Percentiles rank a stretch among this genome's conserved stretches.
phyloP scores from a whole-genome alignment of 2,888 invertebrate species.

The Globia sparganii region DNA sequence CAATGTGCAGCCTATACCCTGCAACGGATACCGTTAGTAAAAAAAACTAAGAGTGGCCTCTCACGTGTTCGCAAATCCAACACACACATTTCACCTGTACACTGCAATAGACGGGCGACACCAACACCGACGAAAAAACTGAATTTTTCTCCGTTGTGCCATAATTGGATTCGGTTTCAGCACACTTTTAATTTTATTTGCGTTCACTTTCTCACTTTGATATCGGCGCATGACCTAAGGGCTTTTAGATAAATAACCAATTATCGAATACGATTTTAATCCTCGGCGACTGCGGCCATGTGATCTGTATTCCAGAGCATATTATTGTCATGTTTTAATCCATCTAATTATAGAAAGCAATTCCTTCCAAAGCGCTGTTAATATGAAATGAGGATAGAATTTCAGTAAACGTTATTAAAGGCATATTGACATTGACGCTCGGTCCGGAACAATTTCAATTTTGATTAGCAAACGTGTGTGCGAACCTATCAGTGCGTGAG shows the following conservation, averaged over 20 bases:
- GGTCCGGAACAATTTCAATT: slow-evolving; percentile 71
- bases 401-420: slow-evolving; percentile 40
- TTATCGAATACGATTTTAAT: slow-evolving; percentile 84
- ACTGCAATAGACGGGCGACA: slow-evolving; percentile 64
- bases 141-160: slow-evolving; percentile 80
- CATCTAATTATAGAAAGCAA: slow-evolving; percentile 62
- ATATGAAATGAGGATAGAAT: slow-evolving; percentile 41
- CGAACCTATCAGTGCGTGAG: slow-evolving; percentile 73
- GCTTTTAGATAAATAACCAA: slow-evolving; percentile 88
- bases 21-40: slow-evolving; percentile 34
- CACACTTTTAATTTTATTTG: slow-evolving; percentile 87
- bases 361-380: slow-evolving; percentile 39
- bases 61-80: slow-evolving; percentile 63
- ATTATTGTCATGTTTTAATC: slow-evolving; percentile 65
- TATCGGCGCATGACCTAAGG: slow-evolving; percentile 77
- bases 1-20: slow-evolving; percentile 29
- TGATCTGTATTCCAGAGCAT: slow-evolving; percentile 72
- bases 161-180: slow-evolving; percentile 87
- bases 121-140: slow-evolving; percentile 68
- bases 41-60: slow-evolving; percentile 51
- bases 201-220: slow-evolving; percentile 84
- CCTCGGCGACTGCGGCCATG: slow-evolving; percentile 71
- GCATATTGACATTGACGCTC: slow-evolving; percentile 57
- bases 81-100: slow-evolving; percentile 62
- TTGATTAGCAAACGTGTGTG: slow-evolving; percentile 75